Evolutionary conservation across 23 tunicate species (phyloP), one percentile per base, ranked within the genome.

Genomic region (Corella eumyota): DNA sequence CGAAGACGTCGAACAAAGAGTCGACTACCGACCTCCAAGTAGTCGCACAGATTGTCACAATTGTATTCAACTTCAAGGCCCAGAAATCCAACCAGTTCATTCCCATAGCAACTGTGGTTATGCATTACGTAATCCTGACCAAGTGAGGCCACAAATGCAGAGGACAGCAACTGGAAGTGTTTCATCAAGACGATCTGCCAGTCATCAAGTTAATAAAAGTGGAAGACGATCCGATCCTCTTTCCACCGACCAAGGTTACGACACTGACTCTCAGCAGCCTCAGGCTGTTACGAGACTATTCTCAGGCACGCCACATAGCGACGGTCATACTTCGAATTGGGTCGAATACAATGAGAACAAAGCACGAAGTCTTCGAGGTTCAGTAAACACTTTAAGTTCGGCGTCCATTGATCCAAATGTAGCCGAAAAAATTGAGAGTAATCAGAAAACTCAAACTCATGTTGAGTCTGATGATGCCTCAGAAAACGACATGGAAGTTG

Each of bases 171-270:
- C n/a, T n/a, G n/a, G n/a, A n/a, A n/a, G n/a, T n/a, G n/a, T n/a
- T n/a, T n/a, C n/a, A n/a, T n/a, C n/a, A n/a, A n/a, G n/a, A n/a
- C n/a, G n/a, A n/a, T n/a, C n/a, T n/a, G n/a, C n/a, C n/a, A n/a
- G n/a, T n/a, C n/a, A n/a, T n/a, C n/a, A n/a, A n/a, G n/a, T n/a
- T n/a, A n/a, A n/a, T n/a, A 35, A 68, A 45, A 70, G 50, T 21
- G 88, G 88, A 3, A 62, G 88, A 28, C 54, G 66, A 34, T 88
- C 96, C 0, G 96, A 88, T 31, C 96, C 96, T 1, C 38, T 88
- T 29, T 88, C 96, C 1, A 88, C 96, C 34, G 96, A 88, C 55
- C 96, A 88, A 45, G 96, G 96, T 1, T 88, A 88, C 36, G 96
- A 88, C 67, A 88, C 96, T 1, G 96, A 88, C 61, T 77, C 88